Percentiles rank a stretch among this genome's conserved stretches.
phyloP scores from a whole-genome alignment of 2,888 invertebrate genomes.

The Danaus chrysippus region DNA sequence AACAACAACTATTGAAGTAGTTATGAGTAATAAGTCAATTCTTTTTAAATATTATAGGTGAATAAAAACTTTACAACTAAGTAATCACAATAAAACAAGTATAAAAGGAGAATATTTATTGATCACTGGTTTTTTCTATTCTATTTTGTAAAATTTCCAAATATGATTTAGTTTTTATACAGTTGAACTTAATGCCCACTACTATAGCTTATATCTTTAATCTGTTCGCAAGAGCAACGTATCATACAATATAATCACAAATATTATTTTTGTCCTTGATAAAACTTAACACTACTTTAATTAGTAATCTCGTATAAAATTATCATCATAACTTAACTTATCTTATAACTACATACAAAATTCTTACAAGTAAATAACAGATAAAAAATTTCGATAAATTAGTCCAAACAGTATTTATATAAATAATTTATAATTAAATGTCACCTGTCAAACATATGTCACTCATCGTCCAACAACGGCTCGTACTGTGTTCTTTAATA shows the following conservation, averaged over 20 bases:
- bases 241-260: background rate
- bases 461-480: constrained; percentile 60
- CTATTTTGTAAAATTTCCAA: no score
- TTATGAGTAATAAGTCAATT: no score
- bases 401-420: background rate
- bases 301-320: constrained; percentile 2
- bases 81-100: constrained; percentile 2
- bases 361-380: constrained; percentile 6
- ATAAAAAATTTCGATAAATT: constrained; percentile 2
- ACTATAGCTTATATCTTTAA: no score
- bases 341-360: background rate
- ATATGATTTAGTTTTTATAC: no score
- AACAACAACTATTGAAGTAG: no score
- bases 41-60: no score
- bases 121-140: constrained; percentile 13
- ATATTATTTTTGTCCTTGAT: background rate
- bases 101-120: constrained; percentile 15
- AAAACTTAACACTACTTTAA: background rate
- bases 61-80: no score
- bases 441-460: no score
- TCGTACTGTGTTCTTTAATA: constrained; percentile 67
- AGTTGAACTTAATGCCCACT: no score
- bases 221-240: no score
- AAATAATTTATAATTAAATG: no score
- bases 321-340: background rate